Conservation (phyloP, 30 jellyfish, hydroid and myxozoan species). For the Turritopsis rubra region DNA sequence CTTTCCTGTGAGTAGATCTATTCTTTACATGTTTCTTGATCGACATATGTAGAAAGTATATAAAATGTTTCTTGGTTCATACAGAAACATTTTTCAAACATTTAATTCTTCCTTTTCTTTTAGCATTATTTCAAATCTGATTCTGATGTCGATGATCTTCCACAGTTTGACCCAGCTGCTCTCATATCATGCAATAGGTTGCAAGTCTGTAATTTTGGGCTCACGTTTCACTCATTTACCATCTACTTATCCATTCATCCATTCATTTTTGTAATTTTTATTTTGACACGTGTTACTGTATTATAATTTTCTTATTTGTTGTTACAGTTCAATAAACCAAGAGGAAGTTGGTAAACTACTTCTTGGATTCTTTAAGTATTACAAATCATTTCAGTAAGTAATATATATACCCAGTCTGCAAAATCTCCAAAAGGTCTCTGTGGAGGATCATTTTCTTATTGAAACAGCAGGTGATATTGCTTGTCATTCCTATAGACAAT, state of each 20-base stretch:
- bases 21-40: not conserved
- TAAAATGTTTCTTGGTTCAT: not conserved
- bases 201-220: not conserved
- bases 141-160: slow-evolving; percentile 65
- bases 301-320: too few species aligned
- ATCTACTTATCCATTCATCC: too few species aligned
- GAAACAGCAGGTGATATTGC: too few species aligned
- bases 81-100: not conserved
- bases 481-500: not conserved
- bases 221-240: not conserved
- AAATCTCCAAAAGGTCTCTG: too few species aligned
- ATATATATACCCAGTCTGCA: not conserved
- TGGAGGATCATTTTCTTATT: too few species aligned
- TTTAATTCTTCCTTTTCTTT: not conserved
- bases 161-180: slow-evolving; percentile 90
- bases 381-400: not conserved
- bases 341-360: slow-evolving; percentile 72
- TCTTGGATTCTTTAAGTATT: slow-evolving; percentile 73
- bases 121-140: slow-evolving; percentile 66
- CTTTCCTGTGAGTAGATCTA: slow-evolving; percentile 57
- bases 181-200: slow-evolving; percentile 84
- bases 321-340: slow-evolving; percentile 57
- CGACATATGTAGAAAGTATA: not conserved
- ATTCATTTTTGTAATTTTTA: too few species aligned
- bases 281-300: not conserved